Percentiles rank a stretch among this genome's conserved stretches.
These are phyloP conservation scores for Temnothorax nylanderi DNA, from an alignment of 1,140 invertebrate species.

Conservation along the genomic window DNA sequence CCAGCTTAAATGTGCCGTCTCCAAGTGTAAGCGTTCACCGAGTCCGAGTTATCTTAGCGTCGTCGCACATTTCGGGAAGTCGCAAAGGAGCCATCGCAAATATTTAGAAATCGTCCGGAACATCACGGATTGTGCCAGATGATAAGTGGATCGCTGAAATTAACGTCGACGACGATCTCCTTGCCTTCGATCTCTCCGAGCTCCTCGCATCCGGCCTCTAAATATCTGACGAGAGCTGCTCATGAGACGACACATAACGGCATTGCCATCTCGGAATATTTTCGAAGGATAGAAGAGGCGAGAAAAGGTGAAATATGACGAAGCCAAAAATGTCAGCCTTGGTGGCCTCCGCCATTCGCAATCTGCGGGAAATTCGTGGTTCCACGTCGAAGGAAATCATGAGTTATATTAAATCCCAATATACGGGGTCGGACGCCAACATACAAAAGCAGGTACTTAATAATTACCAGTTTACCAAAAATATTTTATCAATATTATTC, in stretches of 20 bases:
- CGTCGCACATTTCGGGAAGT: conserved; percentile 28
- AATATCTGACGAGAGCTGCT: conserved; percentile 3
- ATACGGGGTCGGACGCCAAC: conserved; percentile 65
- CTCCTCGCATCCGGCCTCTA: neutral
- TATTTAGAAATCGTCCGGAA: neutral
- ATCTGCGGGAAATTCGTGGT: conserved; percentile 79
- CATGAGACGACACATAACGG: conserved; percentile 20
- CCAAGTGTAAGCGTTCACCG: neutral
- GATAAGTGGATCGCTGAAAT: neutral
- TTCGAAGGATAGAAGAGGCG: neutral
- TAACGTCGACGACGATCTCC: conserved; percentile 2
- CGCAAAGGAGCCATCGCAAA: neutral
- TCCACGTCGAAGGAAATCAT: conserved; percentile 82
- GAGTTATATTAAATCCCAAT: conserved; percentile 80
- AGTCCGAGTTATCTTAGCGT: conserved; percentile 11
- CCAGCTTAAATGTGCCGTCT: conserved; percentile 21
- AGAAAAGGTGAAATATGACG: conserved; percentile 62
- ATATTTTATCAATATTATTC: neutral
- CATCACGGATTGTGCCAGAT: conserved; percentile 14
- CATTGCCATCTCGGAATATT: neutral
- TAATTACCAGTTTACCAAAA: neutral
- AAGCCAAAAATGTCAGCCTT: conserved; percentile 79
- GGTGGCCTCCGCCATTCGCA: conserved; percentile 79
- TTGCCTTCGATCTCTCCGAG: neutral
- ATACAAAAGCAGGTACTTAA: conserved; percentile 77